These are phyloP conservation scores for Drosophila obscura DNA, from an alignment of 1,140 invertebrate species.

Conservation along the genomic window DNA sequence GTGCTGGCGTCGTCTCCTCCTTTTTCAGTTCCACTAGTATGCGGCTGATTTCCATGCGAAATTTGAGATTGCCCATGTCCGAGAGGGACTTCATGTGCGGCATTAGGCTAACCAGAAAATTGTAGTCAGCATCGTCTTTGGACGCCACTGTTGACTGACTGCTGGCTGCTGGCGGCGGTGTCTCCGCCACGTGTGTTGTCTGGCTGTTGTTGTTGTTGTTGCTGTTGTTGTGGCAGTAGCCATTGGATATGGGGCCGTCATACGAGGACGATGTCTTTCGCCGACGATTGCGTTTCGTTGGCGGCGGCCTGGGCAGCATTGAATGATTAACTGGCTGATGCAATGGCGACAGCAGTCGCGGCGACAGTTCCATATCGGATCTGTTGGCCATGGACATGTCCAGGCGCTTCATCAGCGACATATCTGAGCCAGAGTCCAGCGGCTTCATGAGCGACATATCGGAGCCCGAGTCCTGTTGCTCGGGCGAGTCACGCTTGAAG, in stretches of 20 bases:
- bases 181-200: too few species aligned
- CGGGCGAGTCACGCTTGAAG: constrained; percentile 50
- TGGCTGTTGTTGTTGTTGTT: too few species aligned
- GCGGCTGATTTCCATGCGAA: constrained; percentile 59
- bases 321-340: constrained; percentile 12
- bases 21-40: constrained; percentile 60
- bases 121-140: constrained; percentile 65
- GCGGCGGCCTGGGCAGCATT: constrained; percentile 11
- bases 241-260: constrained; percentile 30
- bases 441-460: constrained; percentile 33
- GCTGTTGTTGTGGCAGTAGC: not conserved
- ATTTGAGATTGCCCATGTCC: constrained; percentile 58
- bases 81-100: constrained; percentile 65
- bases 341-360: constrained; percentile 38
- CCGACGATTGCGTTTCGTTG: constrained; percentile 39
- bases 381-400: constrained; percentile 15
- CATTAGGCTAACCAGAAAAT: constrained; percentile 62
- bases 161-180: not conserved
- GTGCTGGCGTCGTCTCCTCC: constrained; percentile 16
- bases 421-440: constrained; percentile 2
- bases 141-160: not conserved
- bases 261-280: constrained; percentile 35
- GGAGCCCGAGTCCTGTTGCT: constrained; percentile 45
- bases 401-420: constrained; percentile 8
- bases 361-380: constrained; percentile 51